Conservation (phyloP, 2,888 invertebrate species). For the Endotricha flammealis region DNA sequence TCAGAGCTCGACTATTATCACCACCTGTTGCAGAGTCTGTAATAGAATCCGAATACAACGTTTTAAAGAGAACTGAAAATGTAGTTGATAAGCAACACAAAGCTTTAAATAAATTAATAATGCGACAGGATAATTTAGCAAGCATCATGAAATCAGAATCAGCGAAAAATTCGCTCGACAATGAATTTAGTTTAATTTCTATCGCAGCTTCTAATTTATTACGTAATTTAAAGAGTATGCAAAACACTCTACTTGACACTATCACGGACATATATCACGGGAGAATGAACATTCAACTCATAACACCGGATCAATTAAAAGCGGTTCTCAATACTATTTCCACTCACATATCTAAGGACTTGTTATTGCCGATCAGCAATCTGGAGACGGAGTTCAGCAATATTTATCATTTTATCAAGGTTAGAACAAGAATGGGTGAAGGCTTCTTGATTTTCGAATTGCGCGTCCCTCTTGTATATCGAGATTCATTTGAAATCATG, state of each 20-base stretch:
- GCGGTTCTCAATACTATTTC: conserved; percentile 14
- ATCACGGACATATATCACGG: conserved; percentile 14
- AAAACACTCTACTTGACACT: conserved; percentile 14
- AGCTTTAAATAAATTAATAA: conserved; percentile 12
- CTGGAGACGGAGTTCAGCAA: no score
- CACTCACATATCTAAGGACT: conserved; percentile 12
- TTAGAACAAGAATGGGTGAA: conserved; percentile 14
- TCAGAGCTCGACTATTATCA: conserved; percentile 16
- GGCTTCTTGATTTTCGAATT: conserved; percentile 15
- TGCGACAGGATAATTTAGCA: conserved; percentile 4
- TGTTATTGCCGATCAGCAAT: conserved; percentile 10
- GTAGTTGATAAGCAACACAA: conserved; percentile 16
- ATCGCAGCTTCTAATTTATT: conserved; percentile 11
- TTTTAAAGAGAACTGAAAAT: conserved; percentile 14
- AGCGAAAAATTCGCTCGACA: conserved; percentile 1
- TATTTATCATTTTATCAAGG: conserved; percentile 14
- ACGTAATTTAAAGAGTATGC: conserved; percentile 10
- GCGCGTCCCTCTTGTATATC: conserved; percentile 12
- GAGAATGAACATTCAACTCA: conserved; percentile 16
- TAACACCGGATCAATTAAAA: conserved; percentile 15
- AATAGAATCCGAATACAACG: conserved; percentile 18
- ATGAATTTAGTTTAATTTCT: conserved; percentile 11
- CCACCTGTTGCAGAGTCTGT: conserved; percentile 11
- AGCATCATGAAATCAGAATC: conserved; percentile 1
- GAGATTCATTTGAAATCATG: conserved; percentile 13